These are phyloP conservation scores for Homalodisca vitripennis DNA, from an alignment of 1,140 invertebrate genomes.

Conservation along the genomic window DNA sequence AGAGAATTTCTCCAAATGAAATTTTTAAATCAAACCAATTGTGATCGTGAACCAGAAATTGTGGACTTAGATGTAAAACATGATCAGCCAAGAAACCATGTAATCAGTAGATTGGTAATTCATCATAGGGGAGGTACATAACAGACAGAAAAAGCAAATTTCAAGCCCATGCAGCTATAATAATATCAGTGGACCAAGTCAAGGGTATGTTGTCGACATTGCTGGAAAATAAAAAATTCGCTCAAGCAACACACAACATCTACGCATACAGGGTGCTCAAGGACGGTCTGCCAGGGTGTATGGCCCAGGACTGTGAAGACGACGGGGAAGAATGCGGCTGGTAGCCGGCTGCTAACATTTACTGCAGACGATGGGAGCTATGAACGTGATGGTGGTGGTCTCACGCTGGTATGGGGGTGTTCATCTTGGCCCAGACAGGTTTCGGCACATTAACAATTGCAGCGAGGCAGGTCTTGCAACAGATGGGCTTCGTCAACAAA, in stretches of 20 bases:
- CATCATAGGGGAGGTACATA: conserved; percentile 64
- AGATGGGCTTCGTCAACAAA: conserved; percentile 42
- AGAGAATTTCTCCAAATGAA: conserved; percentile 58
- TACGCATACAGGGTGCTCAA: conserved; percentile 66
- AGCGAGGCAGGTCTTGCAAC: conserved; percentile 59
- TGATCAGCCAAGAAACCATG: neutral
- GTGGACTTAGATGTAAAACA: neutral
- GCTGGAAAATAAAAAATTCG: conserved; percentile 73
- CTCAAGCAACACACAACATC: conserved; percentile 81
- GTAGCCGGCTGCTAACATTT: conserved; percentile 75
- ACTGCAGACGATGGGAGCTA: conserved; percentile 65
- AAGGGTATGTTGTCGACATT: conserved; percentile 62
- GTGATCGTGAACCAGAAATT: neutral
- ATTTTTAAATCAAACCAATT: neutral
- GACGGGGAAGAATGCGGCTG: conserved; percentile 86
- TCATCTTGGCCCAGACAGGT: conserved; percentile 79
- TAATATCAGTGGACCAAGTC: conserved; percentile 62
- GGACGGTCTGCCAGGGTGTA: neutral
- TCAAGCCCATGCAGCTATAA: conserved; percentile 72
- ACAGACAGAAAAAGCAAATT: conserved; percentile 77
- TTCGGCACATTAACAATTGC: conserved; percentile 86
- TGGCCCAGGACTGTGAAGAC: conserved; percentile 72
- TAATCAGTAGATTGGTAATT: too few relatives aligned
- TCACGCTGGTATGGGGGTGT: conserved; percentile 88
- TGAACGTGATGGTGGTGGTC: conserved; percentile 76